Evolutionary conservation across 1,140 invertebrate species (phyloP).

Genomic region (Drosophila orena): DNA sequence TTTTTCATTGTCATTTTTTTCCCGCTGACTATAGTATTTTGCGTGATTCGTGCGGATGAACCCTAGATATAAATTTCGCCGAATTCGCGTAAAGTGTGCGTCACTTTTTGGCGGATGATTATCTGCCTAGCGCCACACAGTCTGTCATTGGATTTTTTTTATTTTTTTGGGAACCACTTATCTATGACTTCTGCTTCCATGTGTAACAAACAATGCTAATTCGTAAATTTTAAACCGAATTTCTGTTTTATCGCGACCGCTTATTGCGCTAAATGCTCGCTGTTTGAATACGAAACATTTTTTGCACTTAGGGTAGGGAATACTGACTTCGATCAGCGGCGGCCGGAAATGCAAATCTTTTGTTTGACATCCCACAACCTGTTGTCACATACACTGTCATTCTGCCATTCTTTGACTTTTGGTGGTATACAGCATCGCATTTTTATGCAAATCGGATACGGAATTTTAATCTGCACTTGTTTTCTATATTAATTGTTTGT

Average conservation of each 20-base stretch:
- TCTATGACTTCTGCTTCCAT: conserved; percentile 28
- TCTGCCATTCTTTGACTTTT: conserved; percentile 4
- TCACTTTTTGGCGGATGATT: conserved; percentile 18
- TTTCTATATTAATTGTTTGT: conserved; percentile 32
- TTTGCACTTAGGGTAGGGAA: conserved; percentile 5
- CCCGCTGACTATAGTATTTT: conserved; percentile 1
- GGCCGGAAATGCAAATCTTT: conserved; percentile 11
- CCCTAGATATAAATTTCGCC: conserved; percentile 12
- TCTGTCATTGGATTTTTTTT: conserved; percentile 12
- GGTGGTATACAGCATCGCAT: not conserved
- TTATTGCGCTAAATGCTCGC: conserved; percentile 5
- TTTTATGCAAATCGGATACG: conserved; percentile 31
- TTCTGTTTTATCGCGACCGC: not conserved
- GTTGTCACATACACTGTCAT: conserved; percentile 30
- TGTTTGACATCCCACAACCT: conserved; percentile 26
- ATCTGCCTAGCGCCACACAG: conserved; percentile 15
- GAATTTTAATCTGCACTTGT: conserved; percentile 13
- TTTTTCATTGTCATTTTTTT: too few relatives aligned
- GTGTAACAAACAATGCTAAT: too few relatives aligned
- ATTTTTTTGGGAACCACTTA: conserved; percentile 8
- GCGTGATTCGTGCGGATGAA: conserved; percentile 23
- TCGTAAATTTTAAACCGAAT: conserved; percentile 31
- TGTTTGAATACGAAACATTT: not conserved
- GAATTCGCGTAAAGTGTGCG: conserved; percentile 11
- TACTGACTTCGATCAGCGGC: conserved; percentile 1